Percentiles rank a stretch among this genome's conserved stretches.
Conservation (phyloP, 2,113 vertebrate genomes). For the Grammomys dolichurus region DNA sequence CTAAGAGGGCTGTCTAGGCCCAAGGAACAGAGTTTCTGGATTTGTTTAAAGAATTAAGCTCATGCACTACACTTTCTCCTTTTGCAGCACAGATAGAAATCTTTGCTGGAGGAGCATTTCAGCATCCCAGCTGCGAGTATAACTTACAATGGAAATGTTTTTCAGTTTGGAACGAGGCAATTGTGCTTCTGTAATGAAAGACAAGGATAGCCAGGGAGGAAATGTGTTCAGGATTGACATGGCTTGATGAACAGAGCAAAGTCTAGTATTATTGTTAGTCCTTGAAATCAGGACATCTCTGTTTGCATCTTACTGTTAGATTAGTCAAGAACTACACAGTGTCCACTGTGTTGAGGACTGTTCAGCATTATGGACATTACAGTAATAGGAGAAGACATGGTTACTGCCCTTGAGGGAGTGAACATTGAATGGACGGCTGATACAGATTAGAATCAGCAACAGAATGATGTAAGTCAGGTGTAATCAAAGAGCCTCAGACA, state of each 20-base stretch:
- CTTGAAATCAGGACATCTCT: constrained; percentile 8
- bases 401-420: constrained; percentile 3
- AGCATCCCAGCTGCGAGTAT: constrained; percentile 66
- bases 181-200: constrained; percentile 63
- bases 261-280: constrained; percentile 32
- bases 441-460: neutral
- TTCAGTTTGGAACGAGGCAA: constrained; percentile 65
- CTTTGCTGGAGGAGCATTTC: constrained; percentile 71
- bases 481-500: constrained; percentile 18
- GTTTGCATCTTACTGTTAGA: constrained; percentile 25
- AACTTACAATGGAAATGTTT: constrained; percentile 71
- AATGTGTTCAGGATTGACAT: constrained; percentile 11
- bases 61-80: constrained; percentile 71
- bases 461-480: neutral
- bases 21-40: constrained; percentile 56
- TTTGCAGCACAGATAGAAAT: constrained; percentile 74
- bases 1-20: constrained; percentile 34
- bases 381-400: constrained; percentile 32
- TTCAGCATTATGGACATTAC: constrained; percentile 19
- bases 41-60: constrained; percentile 77
- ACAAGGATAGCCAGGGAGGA: neutral
- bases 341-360: constrained; percentile 11
- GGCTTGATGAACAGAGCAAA: neutral
- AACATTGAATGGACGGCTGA: constrained; percentile 32
- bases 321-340: constrained; percentile 16